These are phyloP conservation scores for Nyctibius bracteatus DNA, from an alignment of 2,113 vertebrate genomes.

Conservation along the genomic window DNA sequence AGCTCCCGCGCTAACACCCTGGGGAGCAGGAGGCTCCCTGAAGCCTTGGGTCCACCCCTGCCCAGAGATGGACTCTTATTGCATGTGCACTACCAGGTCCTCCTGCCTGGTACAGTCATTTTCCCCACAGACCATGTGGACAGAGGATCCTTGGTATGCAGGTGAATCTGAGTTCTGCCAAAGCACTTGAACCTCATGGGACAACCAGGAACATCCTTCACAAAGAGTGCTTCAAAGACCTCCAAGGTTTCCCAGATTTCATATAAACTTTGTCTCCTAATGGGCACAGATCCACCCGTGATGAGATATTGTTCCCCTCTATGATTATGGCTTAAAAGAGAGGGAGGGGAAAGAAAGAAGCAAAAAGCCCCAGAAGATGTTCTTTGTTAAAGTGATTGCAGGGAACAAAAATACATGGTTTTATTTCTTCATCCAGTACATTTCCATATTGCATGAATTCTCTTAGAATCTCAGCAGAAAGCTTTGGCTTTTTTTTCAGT, in stretches of 20 bases:
- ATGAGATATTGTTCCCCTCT: slow-evolving; percentile 11
- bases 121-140: neutral
- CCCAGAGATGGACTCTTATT: neutral
- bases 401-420: neutral
- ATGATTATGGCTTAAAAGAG: neutral
- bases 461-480: slow-evolving; percentile 34
- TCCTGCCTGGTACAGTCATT: neutral
- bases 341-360: neutral
- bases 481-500: neutral
- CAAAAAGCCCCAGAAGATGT: neutral
- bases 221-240: neutral
- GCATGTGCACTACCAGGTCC: neutral
- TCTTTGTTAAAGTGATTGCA: slow-evolving; percentile 24
- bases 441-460: slow-evolving; percentile 39
- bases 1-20: neutral
- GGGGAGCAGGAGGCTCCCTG: neutral
- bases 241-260: neutral
- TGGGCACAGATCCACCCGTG: neutral
- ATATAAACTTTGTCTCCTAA: neutral
- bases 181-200: neutral
- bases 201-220: neutral
- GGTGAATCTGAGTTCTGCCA: neutral
- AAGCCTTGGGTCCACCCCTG: neutral
- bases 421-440: slow-evolving; percentile 31
- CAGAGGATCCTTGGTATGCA: neutral